Percentiles rank a stretch among this genome's conserved stretches.
These are phyloP conservation scores for Listronotus bonariensis DNA, from an alignment of 1,140 invertebrate species.

Conservation along the genomic window DNA sequence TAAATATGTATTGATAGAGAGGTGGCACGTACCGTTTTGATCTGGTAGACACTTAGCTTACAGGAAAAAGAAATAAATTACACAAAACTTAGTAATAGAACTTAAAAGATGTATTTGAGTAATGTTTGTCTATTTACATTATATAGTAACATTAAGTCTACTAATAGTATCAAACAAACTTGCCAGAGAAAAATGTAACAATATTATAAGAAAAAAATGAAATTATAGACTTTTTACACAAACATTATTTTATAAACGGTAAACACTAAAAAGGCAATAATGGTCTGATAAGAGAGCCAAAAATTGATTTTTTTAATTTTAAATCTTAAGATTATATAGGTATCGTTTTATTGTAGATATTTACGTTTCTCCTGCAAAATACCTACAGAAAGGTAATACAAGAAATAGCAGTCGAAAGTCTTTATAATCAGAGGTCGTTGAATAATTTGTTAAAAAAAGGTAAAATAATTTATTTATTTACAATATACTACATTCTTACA, in stretches of 20 bases:
- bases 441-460: constrained; percentile 12
- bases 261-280: constrained; percentile 6
- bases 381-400: constrained; percentile 14
- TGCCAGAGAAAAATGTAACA: constrained; percentile 38
- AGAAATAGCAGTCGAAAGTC: constrained; percentile 16
- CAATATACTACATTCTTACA: constrained; percentile 32
- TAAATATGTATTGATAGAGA: too few relatives aligned
- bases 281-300: constrained; percentile 16
- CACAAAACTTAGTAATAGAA: constrained; percentile 37
- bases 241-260: constrained; percentile 4
- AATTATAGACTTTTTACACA: constrained; percentile 6
- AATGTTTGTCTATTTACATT: constrained; percentile 45
- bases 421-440: constrained; percentile 33
- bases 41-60: too few relatives aligned
- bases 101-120: constrained; percentile 46
- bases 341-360: not conserved
- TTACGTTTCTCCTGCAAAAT: not conserved
- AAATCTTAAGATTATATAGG: constrained; percentile 6
- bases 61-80: too few relatives aligned
- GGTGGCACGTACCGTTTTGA: too few relatives aligned
- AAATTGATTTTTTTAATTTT: constrained; percentile 11
- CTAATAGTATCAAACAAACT: constrained; percentile 43
- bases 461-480: constrained; percentile 39
- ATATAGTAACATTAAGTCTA: constrained; percentile 45
- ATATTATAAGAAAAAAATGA: constrained; percentile 29